These are phyloP conservation scores for chimpanzee (Pan troglodytes) DNA, from an alignment of 2,113 vertebrate genomes.

Conservation along the genomic window DNA sequence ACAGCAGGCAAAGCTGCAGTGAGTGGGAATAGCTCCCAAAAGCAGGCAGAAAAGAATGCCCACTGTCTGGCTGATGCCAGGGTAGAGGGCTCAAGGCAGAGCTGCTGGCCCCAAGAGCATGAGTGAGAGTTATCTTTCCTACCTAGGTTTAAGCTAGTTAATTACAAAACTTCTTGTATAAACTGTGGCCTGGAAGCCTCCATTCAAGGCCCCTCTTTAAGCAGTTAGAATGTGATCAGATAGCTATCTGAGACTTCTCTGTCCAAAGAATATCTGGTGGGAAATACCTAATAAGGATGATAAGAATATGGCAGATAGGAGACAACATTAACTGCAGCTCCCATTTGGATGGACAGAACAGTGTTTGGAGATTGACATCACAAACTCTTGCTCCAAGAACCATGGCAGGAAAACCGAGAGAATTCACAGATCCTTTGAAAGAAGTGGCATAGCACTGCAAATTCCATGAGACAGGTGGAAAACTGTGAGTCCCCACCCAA, in stretches of 20 bases:
- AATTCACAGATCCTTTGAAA: no score
- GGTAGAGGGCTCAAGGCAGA: rapidly evolving
- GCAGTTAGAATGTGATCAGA: not conserved
- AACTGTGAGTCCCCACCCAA: no score
- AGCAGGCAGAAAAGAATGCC: rapidly evolving
- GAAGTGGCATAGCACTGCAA: no score
- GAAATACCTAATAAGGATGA: no score
- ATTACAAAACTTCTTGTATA: not conserved
- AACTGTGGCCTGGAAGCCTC: not conserved
- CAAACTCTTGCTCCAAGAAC: no score
- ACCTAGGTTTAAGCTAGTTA: not conserved
- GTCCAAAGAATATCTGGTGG: not conserved
- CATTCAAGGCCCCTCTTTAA: not conserved
- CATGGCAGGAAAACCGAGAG: no score
- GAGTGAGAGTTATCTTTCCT: not conserved
- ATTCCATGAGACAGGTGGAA: no score
- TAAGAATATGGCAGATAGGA: no score
- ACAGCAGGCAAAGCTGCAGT: rapidly evolving
- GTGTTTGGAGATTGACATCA: no score
- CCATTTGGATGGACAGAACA: no score
- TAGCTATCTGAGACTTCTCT: not conserved
- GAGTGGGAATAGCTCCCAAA: rapidly evolving
- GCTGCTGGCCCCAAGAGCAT: no score
- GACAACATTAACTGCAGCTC: no score
- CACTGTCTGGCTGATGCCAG: rapidly evolving